Evolutionary conservation across 1,140 invertebrate species (phyloP).

Genomic region (Pachypsylla venusta): DNA sequence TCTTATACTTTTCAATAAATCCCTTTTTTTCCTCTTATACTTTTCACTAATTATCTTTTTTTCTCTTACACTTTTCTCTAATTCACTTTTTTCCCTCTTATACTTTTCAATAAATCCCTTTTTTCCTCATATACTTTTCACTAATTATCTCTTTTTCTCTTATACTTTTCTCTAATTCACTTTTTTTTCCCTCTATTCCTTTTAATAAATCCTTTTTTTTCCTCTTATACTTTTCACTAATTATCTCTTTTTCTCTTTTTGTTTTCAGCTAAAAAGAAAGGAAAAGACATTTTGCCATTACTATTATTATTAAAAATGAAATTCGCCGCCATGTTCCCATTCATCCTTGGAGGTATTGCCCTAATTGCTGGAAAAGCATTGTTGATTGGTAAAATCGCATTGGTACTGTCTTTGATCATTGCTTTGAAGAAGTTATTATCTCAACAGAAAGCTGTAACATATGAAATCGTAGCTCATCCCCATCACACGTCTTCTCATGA

Average conservation of each 20-base stretch:
- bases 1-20: no score
- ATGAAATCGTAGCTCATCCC: conserved; percentile 67
- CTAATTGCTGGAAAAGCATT: conserved; percentile 70
- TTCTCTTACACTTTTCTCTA: not conserved
- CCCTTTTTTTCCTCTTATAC: no score
- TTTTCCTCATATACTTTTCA: no score
- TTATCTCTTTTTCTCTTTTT: conserved; percentile 6
- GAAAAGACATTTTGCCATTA: conserved; percentile 59
- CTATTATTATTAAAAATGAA: conserved; percentile 57
- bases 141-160: conserved; percentile 1
- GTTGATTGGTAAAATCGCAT: conserved; percentile 63
- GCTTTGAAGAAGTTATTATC: conserved; percentile 60
- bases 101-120: no score
- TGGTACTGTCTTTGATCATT: conserved; percentile 64
- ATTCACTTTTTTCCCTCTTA: no score
- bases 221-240: no score
- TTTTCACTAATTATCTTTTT: not conserved
- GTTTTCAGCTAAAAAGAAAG: conserved; percentile 44
- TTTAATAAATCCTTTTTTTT: no score
- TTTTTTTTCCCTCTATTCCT: no score
- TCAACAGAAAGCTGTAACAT: conserved; percentile 64
- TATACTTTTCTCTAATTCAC: not conserved
- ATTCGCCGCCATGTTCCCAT: conserved; percentile 54
- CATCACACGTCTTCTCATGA: conserved; percentile 49
- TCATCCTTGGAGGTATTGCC: conserved; percentile 61